Base-by-base conservation (phyloP, 2,797 vertebrate genomes). In the Selene dorsalis region DNA sequence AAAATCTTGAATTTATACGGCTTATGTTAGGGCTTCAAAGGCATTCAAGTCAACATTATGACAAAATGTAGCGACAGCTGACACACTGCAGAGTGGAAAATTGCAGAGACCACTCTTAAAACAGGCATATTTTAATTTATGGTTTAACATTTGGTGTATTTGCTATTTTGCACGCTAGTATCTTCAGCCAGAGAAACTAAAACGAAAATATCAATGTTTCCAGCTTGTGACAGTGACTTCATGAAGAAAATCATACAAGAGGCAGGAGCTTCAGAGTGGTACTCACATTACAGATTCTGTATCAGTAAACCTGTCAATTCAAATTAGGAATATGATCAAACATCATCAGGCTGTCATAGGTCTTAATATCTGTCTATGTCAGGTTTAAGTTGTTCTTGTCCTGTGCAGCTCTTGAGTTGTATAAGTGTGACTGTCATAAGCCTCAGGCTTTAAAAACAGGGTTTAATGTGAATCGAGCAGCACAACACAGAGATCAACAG, bases 21-120 rank as follows among this genome's bases (percentile, higher is more conserved):
- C 61, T 78, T 59, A 69, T 76, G 77, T 75, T 55, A 8, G 17
- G 26, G 22, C 63, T 84, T 85, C 72, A 87, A 73, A 87, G 43
- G 60, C 38, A 16, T 53, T 59, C 9, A 64, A 67, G 45, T 58
- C 0, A 2, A 28, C 17, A 5, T 41, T 24, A 43, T 22, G 35
- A 62, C 35, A 73, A 77, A 50, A 35, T 73, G 63, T 65, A 73
- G 18, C 30, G 41, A 76, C 30, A 66, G 9, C 39, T 77, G 78
- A 55, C 17, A 53, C 17, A 16, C 56, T 10, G 26, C 7, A 28
- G 10, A 13, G 24, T 45, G 63, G 30, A 35, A 71, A 68, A 43
- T 18, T 20, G 56, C 32, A 43, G 38, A 22, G 61, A 24, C 43
- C 18, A 28, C 38, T 10, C 35, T 35, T 39, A 71, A 39, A 64